Conservation (phyloP, 2,797 vertebrate species). For the Enteromius argenteus region DNA sequence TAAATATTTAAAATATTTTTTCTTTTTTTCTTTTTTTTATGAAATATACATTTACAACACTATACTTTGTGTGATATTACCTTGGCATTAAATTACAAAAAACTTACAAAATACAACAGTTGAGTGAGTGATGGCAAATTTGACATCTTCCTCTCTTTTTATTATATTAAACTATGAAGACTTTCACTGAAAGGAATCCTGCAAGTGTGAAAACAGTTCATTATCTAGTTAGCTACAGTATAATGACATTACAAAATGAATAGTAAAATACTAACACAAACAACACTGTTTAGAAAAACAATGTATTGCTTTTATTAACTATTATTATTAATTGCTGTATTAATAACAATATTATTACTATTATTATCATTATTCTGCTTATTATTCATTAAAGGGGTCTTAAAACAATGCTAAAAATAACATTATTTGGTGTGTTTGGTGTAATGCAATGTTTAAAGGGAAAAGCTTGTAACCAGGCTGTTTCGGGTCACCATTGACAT, state of each 20-base stretch:
- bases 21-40: no score
- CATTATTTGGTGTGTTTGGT: no score
- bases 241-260: background rate
- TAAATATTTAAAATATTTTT: background rate
- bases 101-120: no score
- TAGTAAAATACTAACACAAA: background rate
- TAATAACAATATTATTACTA: background rate
- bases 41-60: background rate
- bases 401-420: no score
- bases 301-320: no score
- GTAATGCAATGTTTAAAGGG: no score
- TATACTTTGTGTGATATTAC: no score
- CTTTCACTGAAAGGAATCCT: background rate
- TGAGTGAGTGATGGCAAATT: background rate
- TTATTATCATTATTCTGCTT: background rate
- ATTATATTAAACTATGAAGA: background rate
- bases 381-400: background rate
- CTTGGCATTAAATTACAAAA: no score
- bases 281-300: background rate
- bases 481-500: no score
- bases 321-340: background rate
- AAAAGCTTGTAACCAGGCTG: no score
- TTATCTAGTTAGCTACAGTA: background rate
- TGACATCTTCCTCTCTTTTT: background rate
- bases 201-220: background rate